phyloP scores from a whole-genome alignment of 2,888 invertebrate species.

The Zeuzera pyrina region DNA sequence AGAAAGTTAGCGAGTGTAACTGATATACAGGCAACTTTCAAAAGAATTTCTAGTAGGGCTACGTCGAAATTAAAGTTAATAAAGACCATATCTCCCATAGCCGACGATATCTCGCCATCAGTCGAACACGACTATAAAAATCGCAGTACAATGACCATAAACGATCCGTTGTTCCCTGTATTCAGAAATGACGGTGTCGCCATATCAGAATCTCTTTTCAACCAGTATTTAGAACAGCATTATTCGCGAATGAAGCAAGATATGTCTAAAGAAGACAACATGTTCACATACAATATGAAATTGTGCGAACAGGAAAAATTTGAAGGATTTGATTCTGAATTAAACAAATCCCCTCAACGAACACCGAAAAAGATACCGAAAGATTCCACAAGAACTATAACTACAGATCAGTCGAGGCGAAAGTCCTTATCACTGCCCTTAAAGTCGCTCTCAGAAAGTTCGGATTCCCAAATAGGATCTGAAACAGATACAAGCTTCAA shows the following conservation, averaged over 20 bases:
- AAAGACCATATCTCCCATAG: slow-evolving; percentile 35
- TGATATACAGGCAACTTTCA: slow-evolving; percentile 76
- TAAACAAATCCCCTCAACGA: slow-evolving; percentile 50
- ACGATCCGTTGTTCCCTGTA: slow-evolving; percentile 85
- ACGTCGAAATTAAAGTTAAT: slow-evolving; percentile 70
- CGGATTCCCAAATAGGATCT: slow-evolving; percentile 41
- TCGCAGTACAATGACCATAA: slow-evolving; percentile 78
- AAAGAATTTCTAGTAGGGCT: slow-evolving; percentile 69
- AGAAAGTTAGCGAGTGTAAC: slow-evolving; percentile 72
- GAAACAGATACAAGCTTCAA: slow-evolving; percentile 53
- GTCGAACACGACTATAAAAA: slow-evolving; percentile 43
- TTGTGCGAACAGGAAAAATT: slow-evolving; percentile 53
- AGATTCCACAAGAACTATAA: slow-evolving; percentile 36
- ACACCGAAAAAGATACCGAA: slow-evolving; percentile 56
- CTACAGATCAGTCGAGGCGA: slow-evolving; percentile 53
- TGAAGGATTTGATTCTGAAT: slow-evolving; percentile 64
- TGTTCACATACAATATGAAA: slow-evolving; percentile 54
- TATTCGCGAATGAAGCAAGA: slow-evolving; percentile 70
- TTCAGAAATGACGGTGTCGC: slow-evolving; percentile 82
- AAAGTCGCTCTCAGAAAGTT: slow-evolving; percentile 74
- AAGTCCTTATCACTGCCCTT: slow-evolving; percentile 80
- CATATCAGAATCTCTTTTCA: slow-evolving; percentile 81
- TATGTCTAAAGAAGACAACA: slow-evolving; percentile 52
- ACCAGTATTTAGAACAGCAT: slow-evolving; percentile 78
- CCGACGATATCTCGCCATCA: slow-evolving; percentile 40